Base-by-base conservation (phyloP, 2,888 invertebrate species). In the Himalopsyche tibetana region DNA sequence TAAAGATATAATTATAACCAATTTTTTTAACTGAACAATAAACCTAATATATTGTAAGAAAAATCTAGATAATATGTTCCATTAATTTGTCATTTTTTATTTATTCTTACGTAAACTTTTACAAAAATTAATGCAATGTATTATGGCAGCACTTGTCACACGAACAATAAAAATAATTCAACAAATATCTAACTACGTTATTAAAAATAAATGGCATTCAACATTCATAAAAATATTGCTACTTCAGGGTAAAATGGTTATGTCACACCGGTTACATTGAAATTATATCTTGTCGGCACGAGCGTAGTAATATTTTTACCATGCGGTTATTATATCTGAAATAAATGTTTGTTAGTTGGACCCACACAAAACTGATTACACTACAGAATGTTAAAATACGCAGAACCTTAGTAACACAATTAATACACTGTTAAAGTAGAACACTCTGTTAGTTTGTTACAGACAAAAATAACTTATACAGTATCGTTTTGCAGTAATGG, bases 111-210 rank as follows among this genome's bases (percentile, higher is more conserved):
- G 45, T 45, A 0, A 45, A 45, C 11, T 5, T 45, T 5, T 9
- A 45, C 9, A 45, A 45, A 11, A 8, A 45, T 45, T 12, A 74
- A 69, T 4, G 2, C 4, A 80, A 51, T 80, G 51, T 80, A 36
- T 28, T 82, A 82, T 82, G 82, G 82, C 51, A 82, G 55, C 55
- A 55, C 82, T 19, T 55, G 28, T 28, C 55, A 82, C 82, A 55
- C 82, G 28, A 82, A 82, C 5, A 51, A 42, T 45, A n/a, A n/a
- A 28, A 42, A 80, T 80, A 80, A 45, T 51, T 51, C 51, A 51
- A 0, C 51, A 80, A 80, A 17, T 42, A 42, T 40, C 38, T 45
- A 80, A 28, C 3, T 82, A 81, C 19, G 55, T 55, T 15, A 51
- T 55, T 17, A 82, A 55, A 82, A 55, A 55, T 19, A 82, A 82